A percentile compares a stretch with the other conserved stretches of the same genome.
These are phyloP conservation scores for Okamejei kenojei DNA, from an alignment of 2,797 vertebrate genomes.

Conservation along the genomic window DNA sequence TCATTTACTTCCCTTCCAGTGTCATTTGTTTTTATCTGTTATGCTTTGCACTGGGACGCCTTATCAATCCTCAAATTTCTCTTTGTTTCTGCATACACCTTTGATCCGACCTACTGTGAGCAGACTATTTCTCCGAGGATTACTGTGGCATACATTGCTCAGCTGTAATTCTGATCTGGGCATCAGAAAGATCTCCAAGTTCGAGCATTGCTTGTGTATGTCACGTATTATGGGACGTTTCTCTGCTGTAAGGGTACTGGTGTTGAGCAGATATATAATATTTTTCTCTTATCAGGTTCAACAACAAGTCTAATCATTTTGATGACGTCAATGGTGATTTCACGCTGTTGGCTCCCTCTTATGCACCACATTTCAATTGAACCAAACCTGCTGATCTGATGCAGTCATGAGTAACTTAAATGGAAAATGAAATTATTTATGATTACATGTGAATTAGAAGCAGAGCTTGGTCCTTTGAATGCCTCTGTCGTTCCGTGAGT, in stretches of 20 bases:
- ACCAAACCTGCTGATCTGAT: background rate
- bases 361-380: background rate
- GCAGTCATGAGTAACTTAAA: background rate
- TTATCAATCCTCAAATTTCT: background rate
- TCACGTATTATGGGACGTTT: background rate
- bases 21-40: background rate
- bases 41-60: background rate
- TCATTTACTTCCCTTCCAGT: background rate
- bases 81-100: background rate
- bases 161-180: background rate
- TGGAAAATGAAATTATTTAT: too few relatives aligned
- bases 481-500: too few relatives aligned
- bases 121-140: background rate
- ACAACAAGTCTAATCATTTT: background rate
- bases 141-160: background rate
- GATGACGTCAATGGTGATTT: slow-evolving; percentile 26
- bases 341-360: background rate
- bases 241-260: background rate
- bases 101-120: background rate
- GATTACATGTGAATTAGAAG: too few relatives aligned
- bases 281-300: slow-evolving; percentile 5
- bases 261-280: slow-evolving; percentile 8
- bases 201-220: too few relatives aligned
- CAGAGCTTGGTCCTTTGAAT: too few relatives aligned
- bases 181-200: background rate